Percentiles rank a stretch among this genome's conserved stretches.
Evolutionary conservation across 2,113 vertebrate genomes (phyloP).

Genomic region (Hemiprocne comata): DNA sequence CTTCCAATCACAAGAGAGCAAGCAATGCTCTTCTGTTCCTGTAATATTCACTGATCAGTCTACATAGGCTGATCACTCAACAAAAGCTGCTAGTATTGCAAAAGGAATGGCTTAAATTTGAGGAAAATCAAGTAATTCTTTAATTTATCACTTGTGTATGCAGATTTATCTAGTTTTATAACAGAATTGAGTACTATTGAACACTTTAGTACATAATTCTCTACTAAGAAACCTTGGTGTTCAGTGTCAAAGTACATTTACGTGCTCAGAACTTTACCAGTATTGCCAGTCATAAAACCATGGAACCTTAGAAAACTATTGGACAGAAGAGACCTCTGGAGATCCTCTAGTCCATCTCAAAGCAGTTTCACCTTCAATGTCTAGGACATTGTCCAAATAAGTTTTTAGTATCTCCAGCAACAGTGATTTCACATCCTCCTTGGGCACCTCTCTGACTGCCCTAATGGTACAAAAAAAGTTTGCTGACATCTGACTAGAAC

Average conservation of each 20-base stretch:
- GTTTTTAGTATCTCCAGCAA: neutral
- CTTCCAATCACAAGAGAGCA: neutral
- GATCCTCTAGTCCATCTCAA: neutral
- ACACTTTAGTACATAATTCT: neutral
- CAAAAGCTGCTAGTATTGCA: neutral
- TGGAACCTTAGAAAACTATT: neutral
- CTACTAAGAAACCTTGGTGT: neutral
- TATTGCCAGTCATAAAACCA: neutral
- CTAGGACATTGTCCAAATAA: neutral
- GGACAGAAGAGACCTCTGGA: neutral
- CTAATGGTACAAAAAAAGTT: neutral
- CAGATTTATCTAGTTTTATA: neutral
- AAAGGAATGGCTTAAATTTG: neutral
- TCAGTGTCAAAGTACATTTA: neutral
- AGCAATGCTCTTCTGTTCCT: neutral
- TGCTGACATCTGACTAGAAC: neutral
- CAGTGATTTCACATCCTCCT: rapidly evolving
- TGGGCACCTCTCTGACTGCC: neutral
- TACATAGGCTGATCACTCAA: neutral
- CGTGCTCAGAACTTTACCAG: neutral
- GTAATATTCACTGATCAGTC: neutral
- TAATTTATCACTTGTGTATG: neutral
- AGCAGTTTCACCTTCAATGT: neutral
- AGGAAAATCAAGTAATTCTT: neutral
- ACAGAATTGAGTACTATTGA: neutral